These are phyloP conservation scores for Istiophorus platypterus DNA, from an alignment of 2,113 vertebrate genomes.

Conservation along the genomic window DNA sequence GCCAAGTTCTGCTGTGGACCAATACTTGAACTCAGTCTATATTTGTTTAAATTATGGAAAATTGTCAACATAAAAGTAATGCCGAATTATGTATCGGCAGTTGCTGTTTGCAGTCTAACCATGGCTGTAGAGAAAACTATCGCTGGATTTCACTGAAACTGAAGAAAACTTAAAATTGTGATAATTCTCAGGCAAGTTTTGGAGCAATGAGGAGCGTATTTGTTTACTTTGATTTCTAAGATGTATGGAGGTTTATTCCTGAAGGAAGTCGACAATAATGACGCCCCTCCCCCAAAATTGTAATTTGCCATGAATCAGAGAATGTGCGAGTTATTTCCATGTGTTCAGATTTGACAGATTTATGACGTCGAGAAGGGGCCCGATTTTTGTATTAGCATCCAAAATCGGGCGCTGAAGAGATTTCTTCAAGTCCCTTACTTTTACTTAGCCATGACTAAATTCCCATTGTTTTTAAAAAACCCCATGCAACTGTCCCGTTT, in stretches of 20 bases:
- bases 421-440: neutral
- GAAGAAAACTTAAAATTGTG: neutral
- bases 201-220: neutral
- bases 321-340: neutral
- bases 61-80: neutral
- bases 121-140: too few relatives aligned
- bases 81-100: neutral
- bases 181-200: neutral
- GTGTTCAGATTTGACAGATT: neutral
- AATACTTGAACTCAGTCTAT: too few relatives aligned
- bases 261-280: neutral
- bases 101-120: neutral
- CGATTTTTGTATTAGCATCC: too few relatives aligned
- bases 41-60: neutral
- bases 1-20: neutral
- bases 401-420: too few relatives aligned
- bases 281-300: rapidly evolving
- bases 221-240: neutral
- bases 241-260: neutral
- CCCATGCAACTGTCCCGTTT: neutral
- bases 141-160: neutral
- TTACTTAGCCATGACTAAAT: neutral
- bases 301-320: neutral
- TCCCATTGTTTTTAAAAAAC: neutral
- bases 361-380: neutral